These are phyloP conservation scores for Azemiops feae DNA, from an alignment of 2,113 vertebrate genomes.

Conservation along the genomic window DNA sequence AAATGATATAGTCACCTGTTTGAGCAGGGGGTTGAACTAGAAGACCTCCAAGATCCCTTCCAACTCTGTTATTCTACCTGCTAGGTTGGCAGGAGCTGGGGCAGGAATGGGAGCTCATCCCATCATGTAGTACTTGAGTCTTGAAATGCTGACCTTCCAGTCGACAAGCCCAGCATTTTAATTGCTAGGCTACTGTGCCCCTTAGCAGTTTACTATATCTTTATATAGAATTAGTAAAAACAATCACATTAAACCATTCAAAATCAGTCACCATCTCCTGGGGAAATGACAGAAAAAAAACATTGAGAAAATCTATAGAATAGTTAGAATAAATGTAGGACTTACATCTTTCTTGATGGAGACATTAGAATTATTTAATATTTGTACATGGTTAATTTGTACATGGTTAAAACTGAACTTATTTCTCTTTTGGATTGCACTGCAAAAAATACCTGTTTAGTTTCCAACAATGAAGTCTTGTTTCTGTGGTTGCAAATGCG, in stretches of 20 bases:
- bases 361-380: neutral
- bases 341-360: neutral
- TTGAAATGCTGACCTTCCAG: neutral
- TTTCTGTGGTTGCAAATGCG: slow-evolving; percentile 41
- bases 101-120: neutral
- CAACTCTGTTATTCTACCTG: neutral
- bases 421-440: neutral
- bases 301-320: neutral
- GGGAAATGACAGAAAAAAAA: neutral
- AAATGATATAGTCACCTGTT: neutral
- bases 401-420: neutral
- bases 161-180: neutral
- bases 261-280: neutral
- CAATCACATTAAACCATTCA: neutral
- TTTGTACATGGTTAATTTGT: neutral
- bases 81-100: neutral
- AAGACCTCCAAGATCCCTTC: no score
- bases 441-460: neutral
- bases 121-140: neutral
- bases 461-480: slow-evolving; percentile 35
- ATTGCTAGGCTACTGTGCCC: neutral
- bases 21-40: neutral
- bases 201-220: neutral
- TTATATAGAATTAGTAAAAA: neutral
- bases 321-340: neutral